Evolutionary conservation across 1,140 invertebrate species (phyloP), one percentile per base, ranked within the genome.

Genomic region (Drosophila bifasciata): DNA sequence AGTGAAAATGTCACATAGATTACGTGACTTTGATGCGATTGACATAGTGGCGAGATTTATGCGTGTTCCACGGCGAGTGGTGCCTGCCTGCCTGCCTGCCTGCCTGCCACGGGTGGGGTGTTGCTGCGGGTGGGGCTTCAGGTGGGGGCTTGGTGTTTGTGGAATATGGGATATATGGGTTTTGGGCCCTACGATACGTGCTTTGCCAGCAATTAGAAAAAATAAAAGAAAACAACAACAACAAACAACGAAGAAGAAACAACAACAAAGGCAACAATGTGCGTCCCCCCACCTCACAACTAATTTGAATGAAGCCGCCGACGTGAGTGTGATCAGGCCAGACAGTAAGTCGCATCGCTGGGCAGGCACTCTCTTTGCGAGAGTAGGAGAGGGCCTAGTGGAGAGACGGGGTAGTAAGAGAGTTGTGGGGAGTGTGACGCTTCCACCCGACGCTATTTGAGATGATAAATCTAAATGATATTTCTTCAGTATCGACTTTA

Each of bases 1-100:
- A 78, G 71, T 89, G 83, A 88, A 88, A 88, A 88, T 89, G 83
- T 88, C 83, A 79, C 83, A 88, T 86, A 88, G 83, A 88, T 88
- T 88, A 88, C 83, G 84, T 88, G 83, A 88, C 83, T 79, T 83
- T 83, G 83, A 88, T 88, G 79, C 83, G 83, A 88, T 88, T 88
- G 83, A 88, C 83, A 89, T 83, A 89, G 78, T 88, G 73, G 78
- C 75, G 84, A 88, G 83, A 88, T 89, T 88, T 88, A 88, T 88
- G 83, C 79, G 79, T 89, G 83, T 60, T 50, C 62, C 77, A 48
- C 53, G 64, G 57, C 64, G 50, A 25, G 9, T 28, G 19, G 0
- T 21, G 19, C 19, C 19, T 21, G 19, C 19, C 19, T 21, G 19
- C 1, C 19, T 19, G 19, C 19, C 19, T n/a, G n/a, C n/a, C 19